Percentiles rank a stretch among this genome's conserved stretches.
phyloP scores from a whole-genome alignment of 92 coral and sea anemone genomes.

The Palythoa grandis region DNA sequence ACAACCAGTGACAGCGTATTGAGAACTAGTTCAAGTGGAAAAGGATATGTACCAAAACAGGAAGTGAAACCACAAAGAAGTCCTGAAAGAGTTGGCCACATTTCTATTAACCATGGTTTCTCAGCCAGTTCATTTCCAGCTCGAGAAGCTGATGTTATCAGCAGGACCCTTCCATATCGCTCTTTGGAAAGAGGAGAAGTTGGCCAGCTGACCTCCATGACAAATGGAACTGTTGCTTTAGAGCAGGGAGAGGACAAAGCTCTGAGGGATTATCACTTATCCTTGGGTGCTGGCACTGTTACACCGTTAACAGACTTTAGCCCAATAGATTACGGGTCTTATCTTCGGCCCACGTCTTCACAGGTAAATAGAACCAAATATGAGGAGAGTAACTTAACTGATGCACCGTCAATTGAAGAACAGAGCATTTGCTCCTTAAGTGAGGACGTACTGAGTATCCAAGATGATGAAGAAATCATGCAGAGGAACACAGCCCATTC shows the following conservation, averaged over 20 bases:
- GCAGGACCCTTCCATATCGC: constrained; percentile 19
- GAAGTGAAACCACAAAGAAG: constrained; percentile 34
- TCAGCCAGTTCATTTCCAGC: neutral
- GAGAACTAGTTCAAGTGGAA: neutral
- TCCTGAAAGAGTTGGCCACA: neutral
- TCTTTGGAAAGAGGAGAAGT: constrained; percentile 1
- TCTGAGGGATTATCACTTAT: constrained; percentile 55
- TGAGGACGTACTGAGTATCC: constrained; percentile 5
- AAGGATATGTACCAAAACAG: constrained; percentile 15
- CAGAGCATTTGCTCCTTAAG: constrained; percentile 38
- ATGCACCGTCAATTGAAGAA: constrained; percentile 33
- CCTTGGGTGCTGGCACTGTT: constrained; percentile 66
- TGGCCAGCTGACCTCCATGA: neutral
- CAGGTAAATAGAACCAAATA: neutral
- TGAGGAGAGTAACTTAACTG: neutral
- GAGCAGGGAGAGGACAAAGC: constrained; percentile 41
- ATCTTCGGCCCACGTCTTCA: constrained; percentile 1
- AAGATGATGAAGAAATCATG: constrained; percentile 9
- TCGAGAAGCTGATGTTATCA: neutral
- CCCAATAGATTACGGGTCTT: constrained; percentile 28
- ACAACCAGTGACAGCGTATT: neutral
- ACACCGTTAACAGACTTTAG: constrained; percentile 55
- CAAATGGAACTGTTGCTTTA: neutral
- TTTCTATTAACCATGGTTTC: neutral
- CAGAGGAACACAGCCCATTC: constrained; percentile 2